Conservation (phyloP, 2,797 vertebrate genomes). For the Poeciliopsis gracilis region DNA sequence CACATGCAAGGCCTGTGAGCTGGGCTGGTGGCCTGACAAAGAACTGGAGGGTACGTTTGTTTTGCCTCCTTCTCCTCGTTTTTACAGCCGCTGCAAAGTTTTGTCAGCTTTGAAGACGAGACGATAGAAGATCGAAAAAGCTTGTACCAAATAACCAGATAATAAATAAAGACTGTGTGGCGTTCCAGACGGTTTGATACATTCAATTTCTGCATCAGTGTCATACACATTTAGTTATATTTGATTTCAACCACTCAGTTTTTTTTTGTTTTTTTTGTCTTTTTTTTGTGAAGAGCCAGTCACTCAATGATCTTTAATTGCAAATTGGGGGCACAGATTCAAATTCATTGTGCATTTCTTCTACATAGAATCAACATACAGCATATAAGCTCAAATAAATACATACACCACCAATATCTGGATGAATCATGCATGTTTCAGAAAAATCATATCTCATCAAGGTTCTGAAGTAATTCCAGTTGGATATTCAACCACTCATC, state of each 20-base stretch:
- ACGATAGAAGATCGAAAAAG: background rate
- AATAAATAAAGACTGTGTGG: background rate
- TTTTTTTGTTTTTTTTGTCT: background rate
- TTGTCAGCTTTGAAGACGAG: background rate
- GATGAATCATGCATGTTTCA: background rate
- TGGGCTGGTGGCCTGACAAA: constrained; percentile 95
- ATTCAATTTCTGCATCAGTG: background rate
- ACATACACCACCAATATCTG: background rate
- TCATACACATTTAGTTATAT: background rate
- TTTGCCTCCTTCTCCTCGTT: background rate
- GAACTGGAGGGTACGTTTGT: constrained; percentile 87
- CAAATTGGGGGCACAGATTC: background rate
- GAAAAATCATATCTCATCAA: background rate
- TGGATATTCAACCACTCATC: background rate
- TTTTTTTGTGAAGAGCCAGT: too few relatives aligned
- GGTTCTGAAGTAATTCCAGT: background rate
- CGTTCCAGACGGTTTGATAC: background rate
- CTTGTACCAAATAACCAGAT: background rate
- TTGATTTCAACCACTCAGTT: background rate
- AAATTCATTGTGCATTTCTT: background rate
- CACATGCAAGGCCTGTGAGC: constrained; percentile 95
- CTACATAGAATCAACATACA: background rate
- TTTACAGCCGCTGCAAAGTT: background rate
- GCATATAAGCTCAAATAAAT: background rate
- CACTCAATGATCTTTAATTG: background rate